phyloP scores from a whole-genome alignment of 2,888 invertebrate species.

The Chloromyia formosa region DNA sequence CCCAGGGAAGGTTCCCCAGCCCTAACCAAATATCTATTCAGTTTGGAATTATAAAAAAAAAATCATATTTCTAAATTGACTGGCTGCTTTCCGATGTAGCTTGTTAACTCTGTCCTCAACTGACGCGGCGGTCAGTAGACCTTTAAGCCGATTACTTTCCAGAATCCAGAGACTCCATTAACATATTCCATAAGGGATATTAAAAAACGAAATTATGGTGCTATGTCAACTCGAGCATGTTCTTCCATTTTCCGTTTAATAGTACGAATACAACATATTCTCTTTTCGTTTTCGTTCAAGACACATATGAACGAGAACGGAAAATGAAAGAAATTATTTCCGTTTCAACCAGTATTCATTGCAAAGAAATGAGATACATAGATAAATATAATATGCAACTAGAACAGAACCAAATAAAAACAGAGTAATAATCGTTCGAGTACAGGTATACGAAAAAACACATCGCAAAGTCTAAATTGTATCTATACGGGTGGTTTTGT shows the following conservation, averaged over 20 bases:
- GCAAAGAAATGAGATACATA: neutral
- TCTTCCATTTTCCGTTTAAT: constrained; percentile 16
- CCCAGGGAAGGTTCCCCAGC: no score
- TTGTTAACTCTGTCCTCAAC: no score
- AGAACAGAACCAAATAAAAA: neutral
- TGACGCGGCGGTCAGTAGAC: no score
- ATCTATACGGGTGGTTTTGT: neutral
- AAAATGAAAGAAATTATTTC: constrained; percentile 17
- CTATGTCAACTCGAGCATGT: constrained; percentile 28
- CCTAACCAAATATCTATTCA: no score
- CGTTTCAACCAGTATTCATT: constrained; percentile 9
- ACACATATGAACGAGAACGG: neutral
- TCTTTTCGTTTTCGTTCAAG: neutral
- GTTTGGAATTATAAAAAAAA: neutral
- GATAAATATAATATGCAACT: constrained; percentile 18
- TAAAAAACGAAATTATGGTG: constrained; percentile 17
- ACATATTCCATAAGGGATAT: neutral
- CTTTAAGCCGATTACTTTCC: neutral
- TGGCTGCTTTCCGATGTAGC: no score
- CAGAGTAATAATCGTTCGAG: neutral
- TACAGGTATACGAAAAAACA: neutral
- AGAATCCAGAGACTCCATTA: neutral
- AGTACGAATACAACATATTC: neutral
- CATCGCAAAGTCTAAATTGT: neutral
- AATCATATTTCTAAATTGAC: neutral